Evolutionary conservation across 2,888 invertebrate species (phyloP), one percentile per base, ranked within the genome.

Genomic region (Pseudanteris insignis): DNA sequence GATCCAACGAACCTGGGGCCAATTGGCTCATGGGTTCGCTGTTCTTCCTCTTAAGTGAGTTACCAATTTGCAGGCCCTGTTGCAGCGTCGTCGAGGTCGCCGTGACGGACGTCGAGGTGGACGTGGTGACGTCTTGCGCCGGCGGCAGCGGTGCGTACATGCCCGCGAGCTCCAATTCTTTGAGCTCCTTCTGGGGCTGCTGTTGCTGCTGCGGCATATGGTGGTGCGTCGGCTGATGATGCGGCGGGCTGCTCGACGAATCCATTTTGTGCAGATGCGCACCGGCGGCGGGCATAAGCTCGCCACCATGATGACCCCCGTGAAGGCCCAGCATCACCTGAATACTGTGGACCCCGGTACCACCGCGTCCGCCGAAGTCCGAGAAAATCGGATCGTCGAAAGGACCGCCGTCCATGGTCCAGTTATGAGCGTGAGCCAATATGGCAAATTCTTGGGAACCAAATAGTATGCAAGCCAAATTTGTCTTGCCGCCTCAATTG

Each of bases 311-410:
- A 40, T 79, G 81, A 15, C 81, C 81, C 32, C 83, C 82, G 59
- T 84, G 83, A 55, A 87, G 80, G 8, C 87, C 87, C 46, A 88
- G 77, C 88, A 89, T 88, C 61, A 88, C 87, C 78, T 88, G 88
- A 65, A 88, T 85, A 67, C 86, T 43, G 84, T 86, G 26, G 86
- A 86, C 21, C 81, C 81, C 1, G 82, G 81, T 64, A 81, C 81
- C 6, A 88, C 83, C 68, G 84, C 85, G 18, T 84, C 81, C n/a
- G n/a, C n/a, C 18, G 73, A 91, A 91, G 81, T 92, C 91, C 66
- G 86, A 84, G 79, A 91, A 92, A 75, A 89, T 87, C 72, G 89
- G 89, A 76, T 92, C 92, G 77, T 92, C 92, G 81, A 91, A 84
- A 21, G 85, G 85, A 40, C 81, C 82, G 67, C 83, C 88, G 80